Conservation (phyloP, 1,140 invertebrate species). For the Melitaea cinxia region DNA sequence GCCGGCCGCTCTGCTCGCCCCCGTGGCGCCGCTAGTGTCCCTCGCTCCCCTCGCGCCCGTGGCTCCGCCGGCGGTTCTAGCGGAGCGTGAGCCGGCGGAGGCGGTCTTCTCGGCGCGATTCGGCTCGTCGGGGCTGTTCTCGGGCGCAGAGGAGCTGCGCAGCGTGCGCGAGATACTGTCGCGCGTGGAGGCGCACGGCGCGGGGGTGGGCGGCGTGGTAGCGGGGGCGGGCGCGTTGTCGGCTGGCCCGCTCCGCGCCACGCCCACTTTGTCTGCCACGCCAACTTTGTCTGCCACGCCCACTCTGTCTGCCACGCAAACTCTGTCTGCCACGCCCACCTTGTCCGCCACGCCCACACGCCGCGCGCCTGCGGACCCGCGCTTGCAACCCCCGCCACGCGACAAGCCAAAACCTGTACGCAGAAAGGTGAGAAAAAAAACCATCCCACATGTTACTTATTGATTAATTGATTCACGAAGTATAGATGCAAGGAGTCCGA, state of each 20-base stretch:
- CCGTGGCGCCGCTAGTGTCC: conserved; percentile 33
- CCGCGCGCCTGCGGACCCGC: conserved; percentile 61
- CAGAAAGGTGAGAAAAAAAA: conserved; percentile 67
- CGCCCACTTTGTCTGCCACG: no score
- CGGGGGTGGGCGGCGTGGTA: no score
- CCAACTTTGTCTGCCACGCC: no score
- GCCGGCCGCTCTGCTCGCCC: conserved; percentile 56
- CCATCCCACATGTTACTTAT: background rate
- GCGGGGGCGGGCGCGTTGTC: no score
- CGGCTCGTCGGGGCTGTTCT: conserved; percentile 71
- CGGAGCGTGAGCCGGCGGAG: conserved; percentile 47
- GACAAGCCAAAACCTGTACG: conserved; percentile 77
- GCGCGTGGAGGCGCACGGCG: conserved; percentile 79
- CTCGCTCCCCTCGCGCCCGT: no score
- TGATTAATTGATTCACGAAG: background rate
- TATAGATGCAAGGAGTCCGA: no score
- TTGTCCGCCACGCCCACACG: conserved; percentile 44
- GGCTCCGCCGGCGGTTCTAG: conserved; percentile 30
- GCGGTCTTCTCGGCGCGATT: conserved; percentile 66
- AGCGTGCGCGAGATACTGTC: conserved; percentile 78
- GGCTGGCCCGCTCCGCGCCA: no score
- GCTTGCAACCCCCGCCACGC: conserved; percentile 72
- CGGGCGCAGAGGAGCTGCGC: conserved; percentile 73
- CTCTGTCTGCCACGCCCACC: no score
- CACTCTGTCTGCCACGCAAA: no score